A percentile compares a stretch with the other conserved stretches of the same genome.
Conservation (phyloP, 2,888 invertebrate species). For the Anaspis maculata region DNA sequence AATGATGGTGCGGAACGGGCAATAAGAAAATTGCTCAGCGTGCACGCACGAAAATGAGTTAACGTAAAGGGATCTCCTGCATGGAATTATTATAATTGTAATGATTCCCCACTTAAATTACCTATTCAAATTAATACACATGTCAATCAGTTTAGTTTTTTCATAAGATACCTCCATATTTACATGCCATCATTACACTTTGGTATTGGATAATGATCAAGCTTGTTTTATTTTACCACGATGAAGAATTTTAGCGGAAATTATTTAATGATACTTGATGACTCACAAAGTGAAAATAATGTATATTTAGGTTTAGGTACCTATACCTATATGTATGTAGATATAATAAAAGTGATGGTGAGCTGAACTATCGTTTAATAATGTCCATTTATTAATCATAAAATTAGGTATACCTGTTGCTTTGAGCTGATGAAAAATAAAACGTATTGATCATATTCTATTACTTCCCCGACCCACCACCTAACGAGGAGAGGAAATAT, state of each 20-base stretch:
- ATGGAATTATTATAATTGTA: slow-evolving; percentile 18
- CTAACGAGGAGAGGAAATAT: too few species aligned
- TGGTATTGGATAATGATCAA: slow-evolving; percentile 12
- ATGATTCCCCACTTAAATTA: slow-evolving; percentile 17
- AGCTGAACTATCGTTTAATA: too few species aligned
- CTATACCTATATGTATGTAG: too few species aligned
- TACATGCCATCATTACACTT: slow-evolving; percentile 17
- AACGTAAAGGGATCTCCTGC: slow-evolving; percentile 7
- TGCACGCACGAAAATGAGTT: slow-evolving; percentile 2
- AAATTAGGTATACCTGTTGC: too few species aligned
- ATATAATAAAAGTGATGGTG: too few species aligned
- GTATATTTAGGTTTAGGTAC: too few species aligned
- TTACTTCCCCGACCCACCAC: too few species aligned
- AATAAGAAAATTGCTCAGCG: slow-evolving; percentile 7
- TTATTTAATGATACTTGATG: slow-evolving; percentile 15
- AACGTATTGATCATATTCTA: too few species aligned
- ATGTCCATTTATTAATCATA: too few species aligned
- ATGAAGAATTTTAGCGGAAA: slow-evolving; percentile 13
- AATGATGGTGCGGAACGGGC: slow-evolving; percentile 7
- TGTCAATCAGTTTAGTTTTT: slow-evolving; percentile 17
- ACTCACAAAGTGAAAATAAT: too few species aligned
- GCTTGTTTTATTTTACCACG: slow-evolving; percentile 9
- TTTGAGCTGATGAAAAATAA: too few species aligned
- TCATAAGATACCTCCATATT: slow-evolving; percentile 11
- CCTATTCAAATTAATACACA: slow-evolving; percentile 19